Evolutionary conservation across 2,888 invertebrate genomes (phyloP).

Genomic region (Pandemis corylana): DNA sequence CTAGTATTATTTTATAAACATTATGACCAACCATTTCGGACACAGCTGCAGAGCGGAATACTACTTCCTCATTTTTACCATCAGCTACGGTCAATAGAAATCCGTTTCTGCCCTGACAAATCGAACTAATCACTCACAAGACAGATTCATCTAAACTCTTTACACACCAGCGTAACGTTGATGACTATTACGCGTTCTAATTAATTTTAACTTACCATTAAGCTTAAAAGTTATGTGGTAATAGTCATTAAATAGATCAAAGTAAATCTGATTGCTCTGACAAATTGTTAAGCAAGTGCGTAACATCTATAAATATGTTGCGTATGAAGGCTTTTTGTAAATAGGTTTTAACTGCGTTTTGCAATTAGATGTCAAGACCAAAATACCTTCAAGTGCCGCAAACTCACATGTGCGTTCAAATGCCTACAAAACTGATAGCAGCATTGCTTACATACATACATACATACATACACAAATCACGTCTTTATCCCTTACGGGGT

Average conservation of each 20-base stretch:
- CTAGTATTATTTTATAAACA: background rate
- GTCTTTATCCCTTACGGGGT: no score
- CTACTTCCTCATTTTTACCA: conserved; percentile 6
- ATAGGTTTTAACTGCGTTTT: background rate
- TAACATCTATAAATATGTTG: conserved; percentile 8
- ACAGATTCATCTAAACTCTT: conserved; percentile 22
- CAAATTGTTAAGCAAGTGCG: conserved; percentile 4
- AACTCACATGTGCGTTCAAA: background rate
- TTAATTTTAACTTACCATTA: conserved; percentile 21
- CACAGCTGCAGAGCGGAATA: background rate
- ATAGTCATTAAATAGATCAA: conserved; percentile 26
- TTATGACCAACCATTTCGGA: background rate
- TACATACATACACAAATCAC: no score
- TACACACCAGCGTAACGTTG: conserved; percentile 23
- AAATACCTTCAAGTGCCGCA: background rate
- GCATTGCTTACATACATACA: no score
- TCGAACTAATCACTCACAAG: conserved; percentile 25
- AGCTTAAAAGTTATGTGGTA: conserved; percentile 12
- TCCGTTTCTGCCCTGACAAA: conserved; percentile 16
- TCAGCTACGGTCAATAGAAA: conserved; percentile 5
- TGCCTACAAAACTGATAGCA: background rate
- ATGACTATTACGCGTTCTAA: conserved; percentile 30
- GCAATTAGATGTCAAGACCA: no score
- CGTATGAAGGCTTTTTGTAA: background rate
- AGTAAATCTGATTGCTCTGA: conserved; percentile 16